Conservation (phyloP, 2,113 vertebrate species). For the Anseranas semipalmata region DNA sequence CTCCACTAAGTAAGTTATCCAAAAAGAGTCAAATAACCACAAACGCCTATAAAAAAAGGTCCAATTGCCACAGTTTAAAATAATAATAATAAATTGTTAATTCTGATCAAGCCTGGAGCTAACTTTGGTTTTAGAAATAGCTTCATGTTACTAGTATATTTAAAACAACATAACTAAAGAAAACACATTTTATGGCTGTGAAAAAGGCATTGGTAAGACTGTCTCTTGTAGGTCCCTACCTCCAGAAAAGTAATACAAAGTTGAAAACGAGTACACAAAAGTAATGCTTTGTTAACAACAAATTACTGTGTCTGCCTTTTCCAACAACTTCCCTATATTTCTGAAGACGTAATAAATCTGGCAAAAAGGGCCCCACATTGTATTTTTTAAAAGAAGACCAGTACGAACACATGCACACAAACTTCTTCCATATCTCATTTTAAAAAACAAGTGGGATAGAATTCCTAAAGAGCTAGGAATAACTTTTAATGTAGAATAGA, state of each 20-base stretch:
- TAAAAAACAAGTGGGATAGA: not conserved
- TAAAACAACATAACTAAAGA: not conserved
- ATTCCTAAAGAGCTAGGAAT: not conserved
- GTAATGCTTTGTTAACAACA: not conserved
- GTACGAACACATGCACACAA: not conserved
- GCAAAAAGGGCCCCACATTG: accelerated
- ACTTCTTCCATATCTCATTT: not conserved
- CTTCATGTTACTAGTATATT: not conserved
- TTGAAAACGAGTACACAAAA: not conserved
- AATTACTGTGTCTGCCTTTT: not conserved
- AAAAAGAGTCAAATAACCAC: not conserved
- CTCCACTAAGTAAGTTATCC: not conserved
- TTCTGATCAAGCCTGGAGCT: not conserved
- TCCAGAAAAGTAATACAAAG: not conserved
- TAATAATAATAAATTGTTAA: not conserved
- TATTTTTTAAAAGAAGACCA: not conserved
- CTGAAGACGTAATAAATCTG: not conserved
- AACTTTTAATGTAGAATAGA: not conserved
- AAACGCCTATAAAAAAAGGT: not conserved
- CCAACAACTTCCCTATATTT: not conserved
- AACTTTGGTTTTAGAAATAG: not conserved
- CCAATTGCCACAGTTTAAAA: not conserved
- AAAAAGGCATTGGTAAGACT: not conserved
- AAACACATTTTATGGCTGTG: not conserved
- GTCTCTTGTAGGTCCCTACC: not conserved